Conservation (phyloP, 2,888 invertebrate genomes). For the Drosophila sordidapex region DNA sequence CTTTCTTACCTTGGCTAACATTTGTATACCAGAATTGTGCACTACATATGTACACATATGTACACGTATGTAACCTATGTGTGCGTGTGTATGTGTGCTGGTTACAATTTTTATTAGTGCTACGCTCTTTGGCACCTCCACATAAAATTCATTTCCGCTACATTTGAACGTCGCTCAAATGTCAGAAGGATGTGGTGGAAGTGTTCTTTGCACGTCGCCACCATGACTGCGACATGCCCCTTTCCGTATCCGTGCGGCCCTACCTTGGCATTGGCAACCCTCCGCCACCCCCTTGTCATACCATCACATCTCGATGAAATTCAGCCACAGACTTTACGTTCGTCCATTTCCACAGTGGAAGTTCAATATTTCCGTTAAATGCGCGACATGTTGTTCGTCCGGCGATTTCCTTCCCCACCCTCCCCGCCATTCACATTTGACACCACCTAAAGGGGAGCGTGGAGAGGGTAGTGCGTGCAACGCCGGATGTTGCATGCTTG, state of each 20-base stretch:
- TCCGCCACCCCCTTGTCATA: not conserved
- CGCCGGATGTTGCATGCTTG: conserved; percentile 4
- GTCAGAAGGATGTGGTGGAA: conserved; percentile 52
- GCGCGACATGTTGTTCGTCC: conserved; percentile 69
- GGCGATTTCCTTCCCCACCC: conserved; percentile 56
- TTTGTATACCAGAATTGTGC: not conserved
- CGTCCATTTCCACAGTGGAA: conserved; percentile 47
- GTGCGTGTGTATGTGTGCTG: not conserved
- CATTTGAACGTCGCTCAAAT: conserved; percentile 74
- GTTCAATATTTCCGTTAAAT: conserved; percentile 75
- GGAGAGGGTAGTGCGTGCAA: not conserved
- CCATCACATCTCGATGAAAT: conserved; percentile 24
- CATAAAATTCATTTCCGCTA: conserved; percentile 76
- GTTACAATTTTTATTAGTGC: conserved; percentile 55
- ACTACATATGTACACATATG: not conserved
- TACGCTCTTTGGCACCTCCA: conserved; percentile 57
- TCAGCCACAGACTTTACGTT: conserved; percentile 36
- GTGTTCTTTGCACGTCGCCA: conserved; percentile 53
- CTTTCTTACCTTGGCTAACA: conserved; percentile 46
- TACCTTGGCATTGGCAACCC: not conserved
- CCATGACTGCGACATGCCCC: conserved; percentile 34
- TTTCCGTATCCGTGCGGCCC: conserved; percentile 10
- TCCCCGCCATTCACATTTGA: conserved; percentile 21
- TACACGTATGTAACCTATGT: conserved; percentile 2
- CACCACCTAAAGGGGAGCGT: conserved; percentile 13